Base-by-base conservation (phyloP, 2,113 vertebrate species). In the Laticauda colubrina region DNA sequence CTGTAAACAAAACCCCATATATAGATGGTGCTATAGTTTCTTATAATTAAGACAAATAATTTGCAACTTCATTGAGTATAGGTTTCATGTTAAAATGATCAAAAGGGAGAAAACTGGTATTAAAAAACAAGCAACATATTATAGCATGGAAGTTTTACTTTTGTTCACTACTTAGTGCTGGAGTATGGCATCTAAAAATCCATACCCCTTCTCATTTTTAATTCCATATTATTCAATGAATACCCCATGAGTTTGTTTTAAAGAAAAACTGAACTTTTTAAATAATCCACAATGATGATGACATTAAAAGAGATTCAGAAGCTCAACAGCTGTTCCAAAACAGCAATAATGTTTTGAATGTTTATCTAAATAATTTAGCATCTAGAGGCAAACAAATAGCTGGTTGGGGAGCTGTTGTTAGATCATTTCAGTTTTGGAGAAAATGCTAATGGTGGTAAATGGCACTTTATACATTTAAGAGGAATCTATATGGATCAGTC, bases 331-430 rank as follows among this genome's bases (percentile, higher is more conserved):
- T 86, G 20, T 86, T 93, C 85, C 92, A 59, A 59, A 29, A 85
- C 45, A 61, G 55, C 21, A 86, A 55, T 3, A 34, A 45, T 85
- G 75, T 93, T 94, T 61, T 85, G 6, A 39, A 45, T 8, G 59
- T 90, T 86, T 48, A 85, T 48, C 24, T 93, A 55, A 92, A 81
- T 59, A 94, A 92, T 91, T 89, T 90, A 94, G 91, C 87, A 92
- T 34, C 20, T 75, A 55, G 11, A 88, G 95, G 93, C 59, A 93
- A 92, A 93, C 43, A 75, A 54, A 64, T 59, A 88, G 61, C 29
- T 29, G 39, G 87, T 92, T 10, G 3, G 94, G 88, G 8, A 26
- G 14, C 53, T 29, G n/a, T 89, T 91, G 61, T 87, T 89, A 91
- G 75, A 55, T 29, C 59, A 87, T 89, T 57, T 87, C 85, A 51